phyloP scores from a whole-genome alignment of 2,888 invertebrate genomes.

The Nomada fucata region DNA sequence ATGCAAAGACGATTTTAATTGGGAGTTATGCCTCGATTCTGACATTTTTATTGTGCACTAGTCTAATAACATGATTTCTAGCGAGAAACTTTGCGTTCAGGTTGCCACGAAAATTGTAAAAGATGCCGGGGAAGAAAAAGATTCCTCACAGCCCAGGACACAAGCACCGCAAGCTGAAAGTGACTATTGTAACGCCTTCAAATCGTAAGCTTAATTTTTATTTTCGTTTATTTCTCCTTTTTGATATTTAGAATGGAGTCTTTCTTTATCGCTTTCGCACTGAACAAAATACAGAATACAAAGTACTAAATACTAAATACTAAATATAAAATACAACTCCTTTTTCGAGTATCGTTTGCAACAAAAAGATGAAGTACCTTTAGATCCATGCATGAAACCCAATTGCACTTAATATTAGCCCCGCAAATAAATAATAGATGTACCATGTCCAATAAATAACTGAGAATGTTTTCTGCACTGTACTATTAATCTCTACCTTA shows the following conservation, averaged over 20 bases:
- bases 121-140: conserved; percentile 50
- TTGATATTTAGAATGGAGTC: conserved; percentile 6
- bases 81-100: conserved; percentile 52
- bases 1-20: conserved; percentile 3
- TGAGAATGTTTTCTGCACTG: conserved; percentile 71
- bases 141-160: conserved; percentile 62
- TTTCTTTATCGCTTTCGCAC: conserved; percentile 22
- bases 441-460: conserved; percentile 71
- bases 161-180: conserved; percentile 64
- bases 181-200: conserved; percentile 58
- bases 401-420: conserved; percentile 40
- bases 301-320: neutral
- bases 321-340: neutral
- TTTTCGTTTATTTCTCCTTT: conserved; percentile 20
- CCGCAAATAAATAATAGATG: conserved; percentile 60
- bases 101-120: conserved; percentile 51
- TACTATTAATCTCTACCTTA: conserved; percentile 56
- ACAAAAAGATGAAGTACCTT: conserved; percentile 9
- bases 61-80: neutral
- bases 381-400: conserved; percentile 57
- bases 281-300: neutral
- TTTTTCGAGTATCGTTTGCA: conserved; percentile 16
- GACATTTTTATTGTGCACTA: neutral
- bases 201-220: conserved; percentile 70
- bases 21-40: neutral